Base-by-base conservation (phyloP, 2,797 vertebrate species). In the Bothrops alternatus region DNA sequence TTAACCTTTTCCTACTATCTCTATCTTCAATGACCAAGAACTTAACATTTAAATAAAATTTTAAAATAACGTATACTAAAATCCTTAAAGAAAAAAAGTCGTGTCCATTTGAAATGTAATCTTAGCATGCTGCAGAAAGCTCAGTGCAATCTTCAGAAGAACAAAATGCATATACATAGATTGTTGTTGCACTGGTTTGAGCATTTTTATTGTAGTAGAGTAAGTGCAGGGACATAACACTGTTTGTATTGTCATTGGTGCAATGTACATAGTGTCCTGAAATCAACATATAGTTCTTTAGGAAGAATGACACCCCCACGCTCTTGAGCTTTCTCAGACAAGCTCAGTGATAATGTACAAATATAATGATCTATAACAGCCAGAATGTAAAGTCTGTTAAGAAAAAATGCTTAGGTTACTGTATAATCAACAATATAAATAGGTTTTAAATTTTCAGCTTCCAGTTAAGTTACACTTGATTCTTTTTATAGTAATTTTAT, bases 201-300 rank as follows among this genome's bases (percentile, higher is more conserved):
- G 85, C 37, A 28, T 73, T 88, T 93, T 93, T 93, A 93, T 93
- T 91, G 32, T 89, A 60, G 4, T 23, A 47, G 32, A 60, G 4
- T 58, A 73, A 60, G 42, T 26, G 60, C 53, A 88, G 47, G 85
- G 28, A 18, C 18, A 61, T 90, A 25, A 78, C 55, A 2, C 7
- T 55, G 53, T 47, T 82, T 61, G 10, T 58, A 55, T 13, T 53
- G 25, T 32, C 32, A 25, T 61, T 10, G 42, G 13, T 73, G 32
- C 6, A 63, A 65, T n/a, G 26, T 56, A 82, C 16, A n/a, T 25
- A 78, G 20, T 58, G 6, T 58, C 26, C 86, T n/a, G 85, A 90
- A 57, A 90, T 6, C 37, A 53, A 23, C 23, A 87, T 86, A 87
- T 25, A 85, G 10, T 47, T 63, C 56, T 37, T 61, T 63, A 50